Evolutionary conservation across 2,113 vertebrate species (phyloP), one percentile per base, ranked within the genome.

Genomic region (Gadus macrocephalus): DNA sequence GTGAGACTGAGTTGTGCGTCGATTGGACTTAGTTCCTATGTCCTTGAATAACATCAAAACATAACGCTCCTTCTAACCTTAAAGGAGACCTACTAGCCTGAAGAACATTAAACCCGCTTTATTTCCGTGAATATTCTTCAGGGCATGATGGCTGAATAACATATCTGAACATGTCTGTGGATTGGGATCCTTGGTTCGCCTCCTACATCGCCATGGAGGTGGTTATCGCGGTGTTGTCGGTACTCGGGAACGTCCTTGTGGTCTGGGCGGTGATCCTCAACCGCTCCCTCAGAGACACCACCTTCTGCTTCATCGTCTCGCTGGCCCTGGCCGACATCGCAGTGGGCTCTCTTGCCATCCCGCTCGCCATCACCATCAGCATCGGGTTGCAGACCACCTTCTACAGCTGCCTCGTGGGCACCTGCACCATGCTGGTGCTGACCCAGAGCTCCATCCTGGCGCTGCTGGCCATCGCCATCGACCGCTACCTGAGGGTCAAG

Each of bases 401-500:
- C 76, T 94, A 98, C 91, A 95, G 94, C 78, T 99, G 97, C 83
- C 90, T 98, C 76, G 88, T 96, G 90, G 88, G 93, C 75, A 93
- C 93, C 22, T 99, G 97, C 75, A 94, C 94, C 0, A 93, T 99
- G 80, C 94, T 99, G 73, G 95, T 99, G 75, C 95, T 99, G 72
- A 99, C 97, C 0, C 95, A 99, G 87, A 98, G 96, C 91, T 99
- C 97, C 71, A 97, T 99, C 87, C 92, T 98, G 71, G 96, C 97
- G 0, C 91, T 99, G 69, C 90, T 99, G 87, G 97, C 97, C 66
- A 99, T 99, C 1, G 97, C 97, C 0, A 92, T 98, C 74, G 97
- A 99, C 86, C 93, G 97, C 4, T 99, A 99, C 85, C 93, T 99
- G 81, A 88, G 96, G 3, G 97, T 99, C 78, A 98, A 95, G 89